Evolutionary conservation across 2,888 invertebrate species (phyloP).

Genomic region (Andrena bicolor): DNA sequence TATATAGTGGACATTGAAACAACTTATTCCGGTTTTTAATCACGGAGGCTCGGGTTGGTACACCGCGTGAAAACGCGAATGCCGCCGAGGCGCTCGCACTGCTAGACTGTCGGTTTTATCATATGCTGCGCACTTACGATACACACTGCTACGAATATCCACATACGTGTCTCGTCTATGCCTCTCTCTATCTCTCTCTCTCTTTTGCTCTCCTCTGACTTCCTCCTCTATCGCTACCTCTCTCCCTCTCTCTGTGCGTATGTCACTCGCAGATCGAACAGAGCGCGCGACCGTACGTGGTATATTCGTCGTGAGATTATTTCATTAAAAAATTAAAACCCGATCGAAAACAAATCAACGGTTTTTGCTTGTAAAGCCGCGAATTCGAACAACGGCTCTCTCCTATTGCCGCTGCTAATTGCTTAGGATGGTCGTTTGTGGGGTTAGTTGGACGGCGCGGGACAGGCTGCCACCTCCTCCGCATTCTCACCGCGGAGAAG

Average conservation of each 20-base stretch:
- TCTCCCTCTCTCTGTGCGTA: constrained; percentile 15
- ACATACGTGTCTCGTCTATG: constrained; percentile 71
- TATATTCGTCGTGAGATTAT: constrained; percentile 84
- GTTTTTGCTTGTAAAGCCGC: constrained; percentile 82
- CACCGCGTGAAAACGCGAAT: constrained; percentile 82
- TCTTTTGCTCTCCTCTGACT: background rate
- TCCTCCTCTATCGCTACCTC: background rate
- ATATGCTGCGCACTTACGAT: constrained; percentile 85
- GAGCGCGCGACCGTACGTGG: constrained; percentile 70
- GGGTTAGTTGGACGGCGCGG: constrained; percentile 7
- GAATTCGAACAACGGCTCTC: constrained; percentile 75
- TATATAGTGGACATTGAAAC: constrained; percentile 85
- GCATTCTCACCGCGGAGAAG: constrained; percentile 21
- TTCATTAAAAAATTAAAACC: constrained; percentile 85
- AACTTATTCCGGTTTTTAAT: constrained; percentile 86
- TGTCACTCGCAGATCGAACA: constrained; percentile 26
- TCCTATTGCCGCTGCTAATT: constrained; percentile 72
- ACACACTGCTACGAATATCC: constrained; percentile 81
- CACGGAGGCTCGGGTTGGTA: constrained; percentile 84
- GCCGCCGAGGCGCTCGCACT: constrained; percentile 85
- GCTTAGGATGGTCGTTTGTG: constrained; percentile 49
- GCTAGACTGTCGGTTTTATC: constrained; percentile 85
- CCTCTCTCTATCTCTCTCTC: background rate
- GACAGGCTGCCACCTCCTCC: constrained; percentile 6
- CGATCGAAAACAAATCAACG: constrained; percentile 83